phyloP scores from a whole-genome alignment of 2,888 invertebrate species.

The Heliconius sara region DNA sequence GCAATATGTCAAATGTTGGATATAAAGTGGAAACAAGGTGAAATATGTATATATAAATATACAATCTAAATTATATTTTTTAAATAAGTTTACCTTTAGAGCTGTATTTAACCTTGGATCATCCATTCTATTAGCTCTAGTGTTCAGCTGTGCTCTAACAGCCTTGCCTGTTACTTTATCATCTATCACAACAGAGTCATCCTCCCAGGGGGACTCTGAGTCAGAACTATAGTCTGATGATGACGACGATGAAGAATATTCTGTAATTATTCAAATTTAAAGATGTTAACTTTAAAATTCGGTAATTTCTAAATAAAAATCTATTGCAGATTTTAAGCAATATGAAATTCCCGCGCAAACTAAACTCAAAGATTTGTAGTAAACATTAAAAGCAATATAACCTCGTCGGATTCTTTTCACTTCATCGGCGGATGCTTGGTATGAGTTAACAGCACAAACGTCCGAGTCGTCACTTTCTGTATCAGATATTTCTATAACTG shows the following conservation, averaged over 20 bases:
- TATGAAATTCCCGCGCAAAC: conserved; percentile 65
- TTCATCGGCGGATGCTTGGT: conserved; percentile 79
- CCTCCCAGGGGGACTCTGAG: conserved; percentile 75
- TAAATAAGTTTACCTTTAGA: conserved; percentile 61
- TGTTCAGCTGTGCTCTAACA: conserved; percentile 65
- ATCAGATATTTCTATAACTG: conserved; percentile 79
- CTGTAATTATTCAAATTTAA: conserved; percentile 45
- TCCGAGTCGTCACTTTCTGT: conserved; percentile 81
- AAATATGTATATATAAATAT: no score
- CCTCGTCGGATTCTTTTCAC: conserved; percentile 80
- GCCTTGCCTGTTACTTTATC: conserved; percentile 61
- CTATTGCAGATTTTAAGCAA: not conserved
- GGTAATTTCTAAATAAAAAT: not conserved
- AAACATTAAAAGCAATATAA: conserved; percentile 53
- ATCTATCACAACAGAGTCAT: conserved; percentile 70
- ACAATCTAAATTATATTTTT: not conserved
- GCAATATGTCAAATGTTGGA: no score
- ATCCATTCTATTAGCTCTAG: conserved; percentile 75
- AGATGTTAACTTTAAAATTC: not conserved
- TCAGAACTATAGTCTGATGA: conserved; percentile 78
- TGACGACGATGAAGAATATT: conserved; percentile 70
- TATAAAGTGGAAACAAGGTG: no score
- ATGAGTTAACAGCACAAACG: conserved; percentile 79
- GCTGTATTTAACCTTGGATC: conserved; percentile 70
- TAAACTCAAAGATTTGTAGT: conserved; percentile 43